Conservation (phyloP, 2,888 invertebrate genomes). For the Cheiracanthium punctorium region DNA sequence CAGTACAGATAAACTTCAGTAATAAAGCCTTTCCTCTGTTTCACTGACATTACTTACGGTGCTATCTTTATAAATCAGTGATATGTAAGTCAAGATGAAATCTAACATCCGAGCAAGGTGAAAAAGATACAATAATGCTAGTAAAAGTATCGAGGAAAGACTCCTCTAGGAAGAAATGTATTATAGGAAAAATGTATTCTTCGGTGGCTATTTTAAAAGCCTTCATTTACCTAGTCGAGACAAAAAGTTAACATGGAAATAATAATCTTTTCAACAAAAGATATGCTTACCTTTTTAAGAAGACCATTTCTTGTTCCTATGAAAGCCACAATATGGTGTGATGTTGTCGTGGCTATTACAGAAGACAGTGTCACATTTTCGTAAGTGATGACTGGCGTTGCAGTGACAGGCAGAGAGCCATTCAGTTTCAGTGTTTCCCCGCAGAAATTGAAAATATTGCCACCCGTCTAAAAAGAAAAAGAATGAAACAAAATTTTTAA, state of each 20-base stretch:
- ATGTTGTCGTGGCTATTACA: slow-evolving; percentile 86
- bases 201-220: no score
- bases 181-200: no score
- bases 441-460: slow-evolving; percentile 93
- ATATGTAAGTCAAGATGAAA: no score
- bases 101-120: no score
- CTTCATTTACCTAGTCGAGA: no score
- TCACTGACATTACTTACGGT: no score
- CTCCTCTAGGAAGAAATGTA: no score
- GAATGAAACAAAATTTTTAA: not conserved
- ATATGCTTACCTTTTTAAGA: slow-evolving; percentile 85
- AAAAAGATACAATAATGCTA: no score
- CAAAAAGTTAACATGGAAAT: not conserved
- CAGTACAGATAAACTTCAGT: no score
- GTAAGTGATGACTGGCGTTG: slow-evolving; percentile 86
- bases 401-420: slow-evolving; percentile 88
- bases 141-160: no score
- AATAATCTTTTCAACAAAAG: not conserved
- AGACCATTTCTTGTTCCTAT: slow-evolving; percentile 90
- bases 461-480: slow-evolving; percentile 81
- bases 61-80: no score
- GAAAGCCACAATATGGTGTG: slow-evolving; percentile 95
- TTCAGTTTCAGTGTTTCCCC: slow-evolving; percentile 94
- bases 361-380: slow-evolving; percentile 88
- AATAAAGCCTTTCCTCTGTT: no score